Percentiles rank a stretch among this genome's conserved stretches.
Conservation (phyloP, 2,113 vertebrate species). For the Cygnus buccinator region DNA sequence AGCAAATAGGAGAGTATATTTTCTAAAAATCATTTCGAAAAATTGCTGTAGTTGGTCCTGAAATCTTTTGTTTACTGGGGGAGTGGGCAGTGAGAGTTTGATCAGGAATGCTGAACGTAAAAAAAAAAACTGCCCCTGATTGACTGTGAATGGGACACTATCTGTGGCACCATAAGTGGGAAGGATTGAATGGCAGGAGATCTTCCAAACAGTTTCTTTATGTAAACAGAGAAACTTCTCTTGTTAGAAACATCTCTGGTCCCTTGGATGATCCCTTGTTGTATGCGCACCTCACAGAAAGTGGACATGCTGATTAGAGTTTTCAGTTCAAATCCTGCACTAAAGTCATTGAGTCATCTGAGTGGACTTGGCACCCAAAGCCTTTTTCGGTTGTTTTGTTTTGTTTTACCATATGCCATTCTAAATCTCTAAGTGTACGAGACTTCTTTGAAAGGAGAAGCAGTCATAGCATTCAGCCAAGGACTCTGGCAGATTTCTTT, state of each 20-base stretch:
- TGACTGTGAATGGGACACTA: neutral
- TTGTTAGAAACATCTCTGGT: neutral
- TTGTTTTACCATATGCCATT: neutral
- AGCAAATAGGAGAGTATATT: neutral
- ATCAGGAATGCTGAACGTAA: neutral
- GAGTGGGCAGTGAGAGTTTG: neutral
- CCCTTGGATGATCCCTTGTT: neutral
- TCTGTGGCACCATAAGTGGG: neutral
- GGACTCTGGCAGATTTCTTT: conserved; percentile 15
- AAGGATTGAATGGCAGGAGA: neutral
- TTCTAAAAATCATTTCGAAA: neutral
- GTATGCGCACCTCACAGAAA: neutral
- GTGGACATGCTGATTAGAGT: neutral
- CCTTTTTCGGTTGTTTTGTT: neutral
- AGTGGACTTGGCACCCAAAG: neutral
- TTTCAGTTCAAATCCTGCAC: neutral
- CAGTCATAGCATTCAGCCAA: conserved; percentile 11
- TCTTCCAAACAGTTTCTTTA: neutral
- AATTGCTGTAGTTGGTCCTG: neutral
- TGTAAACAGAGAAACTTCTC: neutral
- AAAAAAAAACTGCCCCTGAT: neutral
- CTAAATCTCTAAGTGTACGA: neutral
- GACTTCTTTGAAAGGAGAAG: neutral
- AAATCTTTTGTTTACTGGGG: neutral
- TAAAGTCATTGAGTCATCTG: neutral